Evolutionary conservation across 2,113 vertebrate genomes (phyloP), one percentile per base, ranked within the genome.

Genomic region (Oophaga pumilio): DNA sequence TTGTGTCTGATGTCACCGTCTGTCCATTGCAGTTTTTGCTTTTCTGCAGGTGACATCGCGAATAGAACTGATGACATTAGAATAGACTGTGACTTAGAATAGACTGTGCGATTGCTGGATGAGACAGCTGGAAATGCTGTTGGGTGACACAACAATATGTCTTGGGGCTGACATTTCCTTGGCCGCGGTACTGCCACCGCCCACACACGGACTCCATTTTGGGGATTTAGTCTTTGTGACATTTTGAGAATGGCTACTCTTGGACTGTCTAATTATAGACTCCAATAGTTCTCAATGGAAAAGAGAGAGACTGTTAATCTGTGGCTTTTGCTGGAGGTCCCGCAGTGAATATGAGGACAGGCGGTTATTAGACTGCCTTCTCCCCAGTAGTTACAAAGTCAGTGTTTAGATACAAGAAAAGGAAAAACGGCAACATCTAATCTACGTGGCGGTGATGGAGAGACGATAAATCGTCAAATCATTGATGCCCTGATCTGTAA

Each of bases 51-150:
- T 74, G 1, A 56, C 22, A 85, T 68, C 64, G 83, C 10, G 79
- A 56, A n/a, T 76, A 79, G 91, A 91, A 90, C 90, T 92, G 82
- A 91, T 90, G 90, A 64, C 84, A 73, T 26, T n/a, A 86, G 89
- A 62, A 84, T 0, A n/a, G 79, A n/a, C n/a, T n/a, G n/a, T n/a
- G 53, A 79, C 93, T 91, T 89, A 90, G 92, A 93, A 93, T 87
- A 93, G 90, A 85, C 56, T 26, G 89, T 22, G 59, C 0, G 9
- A 89, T 93, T 91, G 91, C 88, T 89, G 64, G 87, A 87, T 82
- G 66, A 88, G 90, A 92, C 93, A 94, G 93, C 92, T 94, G 93
- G 79, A 88, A 87, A 50, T 90, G 90, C 85, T 89, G 90, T 82
- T 89, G 91, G 89, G 89, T 73, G 83, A 76, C 89, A 82, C 83